Evolutionary conservation across 2,888 invertebrate species (phyloP).

Genomic region (Drosophila algonquin): DNA sequence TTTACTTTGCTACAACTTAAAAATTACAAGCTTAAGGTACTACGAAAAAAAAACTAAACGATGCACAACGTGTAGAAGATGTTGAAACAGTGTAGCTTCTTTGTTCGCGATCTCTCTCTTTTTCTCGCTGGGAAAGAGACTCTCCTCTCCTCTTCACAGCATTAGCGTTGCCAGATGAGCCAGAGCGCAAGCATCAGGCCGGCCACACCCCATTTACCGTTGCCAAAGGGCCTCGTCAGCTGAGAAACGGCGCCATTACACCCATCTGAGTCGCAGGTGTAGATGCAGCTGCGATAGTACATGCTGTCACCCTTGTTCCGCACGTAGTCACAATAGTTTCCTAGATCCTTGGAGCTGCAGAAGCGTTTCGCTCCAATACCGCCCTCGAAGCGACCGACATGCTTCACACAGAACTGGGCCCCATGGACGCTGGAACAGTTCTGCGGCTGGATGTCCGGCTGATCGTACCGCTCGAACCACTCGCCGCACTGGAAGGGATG

Average conservation of each 20-base stretch:
- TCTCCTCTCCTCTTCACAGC: not conserved
- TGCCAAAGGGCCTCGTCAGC: constrained; percentile 17
- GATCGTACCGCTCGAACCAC: constrained; percentile 87
- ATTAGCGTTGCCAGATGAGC: constrained; percentile 58
- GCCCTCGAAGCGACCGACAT: constrained; percentile 95
- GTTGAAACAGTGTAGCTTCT: constrained; percentile 58
- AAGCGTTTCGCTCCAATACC: constrained; percentile 94
- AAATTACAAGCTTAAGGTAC: constrained; percentile 29
- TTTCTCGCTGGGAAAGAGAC: constrained; percentile 6
- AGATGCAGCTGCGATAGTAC: constrained; percentile 94
- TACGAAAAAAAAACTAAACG: constrained; percentile 26
- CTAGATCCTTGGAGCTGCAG: constrained; percentile 93
- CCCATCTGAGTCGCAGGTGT: constrained; percentile 92
- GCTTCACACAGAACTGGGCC: constrained; percentile 96
- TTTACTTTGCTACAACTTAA: constrained; percentile 35
- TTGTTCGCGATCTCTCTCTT: constrained; percentile 21
- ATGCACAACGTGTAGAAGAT: constrained; percentile 6
- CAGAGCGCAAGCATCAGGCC: constrained; percentile 19
- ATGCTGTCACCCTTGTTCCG: constrained; percentile 92
- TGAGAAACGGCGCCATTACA: constrained; percentile 88
- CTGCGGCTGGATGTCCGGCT: constrained; percentile 87
- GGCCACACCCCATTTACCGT: constrained; percentile 52
- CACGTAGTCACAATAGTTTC: constrained; percentile 95
- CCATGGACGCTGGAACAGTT: constrained; percentile 92
- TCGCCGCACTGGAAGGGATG: constrained; percentile 94